Conservation (phyloP, 2,113 vertebrate species). For the Atractosteus spatula region DNA sequence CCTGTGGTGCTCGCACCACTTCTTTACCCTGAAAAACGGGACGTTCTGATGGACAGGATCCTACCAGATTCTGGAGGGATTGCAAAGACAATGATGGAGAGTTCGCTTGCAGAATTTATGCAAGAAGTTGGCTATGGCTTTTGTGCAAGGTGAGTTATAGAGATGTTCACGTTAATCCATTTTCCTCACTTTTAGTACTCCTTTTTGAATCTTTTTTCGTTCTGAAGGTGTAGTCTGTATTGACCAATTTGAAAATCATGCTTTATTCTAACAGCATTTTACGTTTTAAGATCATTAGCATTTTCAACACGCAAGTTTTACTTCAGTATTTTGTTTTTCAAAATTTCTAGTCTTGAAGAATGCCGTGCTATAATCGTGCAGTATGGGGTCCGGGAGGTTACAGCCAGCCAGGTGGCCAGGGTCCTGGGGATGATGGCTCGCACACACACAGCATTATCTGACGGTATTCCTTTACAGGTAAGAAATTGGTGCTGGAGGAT, state of each 20-base stretch:
- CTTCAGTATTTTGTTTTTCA: no score
- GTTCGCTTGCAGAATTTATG: constrained; percentile 97
- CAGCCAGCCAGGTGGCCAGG: constrained; percentile 93
- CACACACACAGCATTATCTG: constrained; percentile 90
- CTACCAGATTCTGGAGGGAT: constrained; percentile 98
- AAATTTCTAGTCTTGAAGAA: constrained; percentile 80
- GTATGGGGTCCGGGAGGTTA: constrained; percentile 94
- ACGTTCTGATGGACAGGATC: constrained; percentile 99
- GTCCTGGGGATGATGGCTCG: constrained; percentile 98
- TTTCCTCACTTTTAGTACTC: background rate
- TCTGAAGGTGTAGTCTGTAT: background rate
- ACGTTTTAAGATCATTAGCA: no score
- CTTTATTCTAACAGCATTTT: no score
- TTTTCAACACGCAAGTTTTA: no score
- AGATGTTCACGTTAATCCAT: background rate
- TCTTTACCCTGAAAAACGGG: constrained; percentile 99
- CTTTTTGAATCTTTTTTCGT: constrained; percentile 7
- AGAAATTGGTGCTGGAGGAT: constrained; percentile 21
- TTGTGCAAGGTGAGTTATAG: constrained; percentile 80
- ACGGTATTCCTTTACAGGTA: constrained; percentile 93
- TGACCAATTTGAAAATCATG: background rate
- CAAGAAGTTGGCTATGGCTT: constrained; percentile 99
- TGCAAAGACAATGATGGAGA: constrained; percentile 99
- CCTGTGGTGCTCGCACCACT: constrained; percentile 99
- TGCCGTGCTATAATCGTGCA: constrained; percentile 97